Percentiles rank a stretch among this genome's conserved stretches.
These are phyloP conservation scores for Neotoma lepida DNA, from an alignment of 2,113 vertebrate species.

Conservation along the genomic window DNA sequence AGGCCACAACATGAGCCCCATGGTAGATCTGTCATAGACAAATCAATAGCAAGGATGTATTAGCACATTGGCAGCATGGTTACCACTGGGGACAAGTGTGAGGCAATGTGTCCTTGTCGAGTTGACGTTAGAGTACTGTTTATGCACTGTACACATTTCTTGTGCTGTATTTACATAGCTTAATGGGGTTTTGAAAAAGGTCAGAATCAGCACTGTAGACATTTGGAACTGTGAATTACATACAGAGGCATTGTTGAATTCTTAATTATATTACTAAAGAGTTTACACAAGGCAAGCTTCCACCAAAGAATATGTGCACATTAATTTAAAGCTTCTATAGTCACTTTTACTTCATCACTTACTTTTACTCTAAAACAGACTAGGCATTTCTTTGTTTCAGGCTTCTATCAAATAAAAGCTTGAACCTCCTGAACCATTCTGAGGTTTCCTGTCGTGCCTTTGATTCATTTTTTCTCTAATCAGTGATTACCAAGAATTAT, in stretches of 20 bases:
- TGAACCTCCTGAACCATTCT: not conserved
- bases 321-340: conserved; percentile 61
- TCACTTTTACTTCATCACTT: conserved; percentile 51
- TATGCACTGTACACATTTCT: conserved; percentile 78
- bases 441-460: conserved; percentile 9
- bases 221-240: conserved; percentile 76
- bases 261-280: conserved; percentile 76
- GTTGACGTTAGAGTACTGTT: conserved; percentile 67
- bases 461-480: conserved; percentile 54
- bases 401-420: conserved; percentile 36
- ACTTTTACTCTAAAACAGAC: not conserved
- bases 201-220: conserved; percentile 78
- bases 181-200: conserved; percentile 86
- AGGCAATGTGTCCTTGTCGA: conserved; percentile 69
- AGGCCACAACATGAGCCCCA: conserved; percentile 28
- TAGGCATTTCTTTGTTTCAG: conserved; percentile 15
- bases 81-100: conserved; percentile 46
- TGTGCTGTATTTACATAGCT: conserved; percentile 85
- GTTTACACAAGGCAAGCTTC: conserved; percentile 35
- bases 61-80: not conserved
- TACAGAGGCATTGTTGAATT: conserved; percentile 65
- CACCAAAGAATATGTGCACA: conserved; percentile 43
- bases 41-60: conserved; percentile 70
- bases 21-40: conserved; percentile 31
- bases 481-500: conserved; percentile 56